Evolutionary conservation across 2,797 vertebrate species (phyloP).

Genomic region (Acipenser oxyrinchus): DNA sequence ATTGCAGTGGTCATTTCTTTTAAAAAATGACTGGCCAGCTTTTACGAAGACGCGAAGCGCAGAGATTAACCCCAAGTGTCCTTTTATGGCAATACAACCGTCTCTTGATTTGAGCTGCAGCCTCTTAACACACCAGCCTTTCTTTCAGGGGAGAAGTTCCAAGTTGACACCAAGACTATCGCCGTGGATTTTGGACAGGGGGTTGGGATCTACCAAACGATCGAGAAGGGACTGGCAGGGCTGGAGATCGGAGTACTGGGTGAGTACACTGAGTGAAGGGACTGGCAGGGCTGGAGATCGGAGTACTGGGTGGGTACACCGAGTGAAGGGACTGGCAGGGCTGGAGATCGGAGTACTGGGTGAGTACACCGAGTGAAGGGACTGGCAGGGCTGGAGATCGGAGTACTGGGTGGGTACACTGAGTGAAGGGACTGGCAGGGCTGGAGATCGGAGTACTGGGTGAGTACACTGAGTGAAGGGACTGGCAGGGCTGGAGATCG

Average conservation of each 20-base stretch:
- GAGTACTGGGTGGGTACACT: no score
- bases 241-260: slow-evolving; percentile 85
- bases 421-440: no score
- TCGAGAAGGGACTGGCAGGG: slow-evolving; percentile 63
- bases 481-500: no score
- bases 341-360: no score
- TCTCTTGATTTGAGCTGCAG: neutral
- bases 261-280: slow-evolving; percentile 30
- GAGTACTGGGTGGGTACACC: no score
- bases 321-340: no score
- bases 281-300: no score
- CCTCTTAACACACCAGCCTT: neutral
- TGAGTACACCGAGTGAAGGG: no score
- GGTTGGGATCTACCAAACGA: slow-evolving; percentile 72
- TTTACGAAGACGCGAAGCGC: neutral
- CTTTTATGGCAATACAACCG: neutral
- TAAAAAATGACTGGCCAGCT: neutral
- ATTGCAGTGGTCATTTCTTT: no score
- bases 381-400: no score
- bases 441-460: no score
- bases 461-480: no score
- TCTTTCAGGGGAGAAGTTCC: slow-evolving; percentile 64
- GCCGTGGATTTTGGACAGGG: slow-evolving; percentile 73
- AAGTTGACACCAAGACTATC: slow-evolving; percentile 80
- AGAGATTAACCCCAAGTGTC: neutral